Evolutionary conservation across 2,113 vertebrate species (phyloP), one percentile per base, ranked within the genome.

Genomic region (Engystomops pustulosus): DNA sequence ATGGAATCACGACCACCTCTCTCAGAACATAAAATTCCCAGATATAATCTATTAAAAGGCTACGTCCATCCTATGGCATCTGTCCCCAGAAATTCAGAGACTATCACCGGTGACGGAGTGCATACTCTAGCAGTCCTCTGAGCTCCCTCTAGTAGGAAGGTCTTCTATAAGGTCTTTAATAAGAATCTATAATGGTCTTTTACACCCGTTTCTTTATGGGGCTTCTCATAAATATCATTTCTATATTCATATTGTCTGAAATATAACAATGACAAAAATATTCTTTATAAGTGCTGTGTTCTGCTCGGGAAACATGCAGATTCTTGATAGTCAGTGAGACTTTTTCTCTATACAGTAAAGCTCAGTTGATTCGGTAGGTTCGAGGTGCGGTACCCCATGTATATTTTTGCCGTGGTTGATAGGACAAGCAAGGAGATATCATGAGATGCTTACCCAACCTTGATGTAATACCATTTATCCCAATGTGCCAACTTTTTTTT

Each of bases 211-310:
- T 60, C 23, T 4, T 41, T 15, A 27, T 23, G 74, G n/a, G 51
- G n/a, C 51, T 58, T 58, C 55, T 23, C 75, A 78, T 78, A 78
- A 60, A 78, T 78, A 78, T n/a, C 32, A 38, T 58, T 78, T 58
- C 44, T 78, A 38, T 78, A 78, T 60, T 58, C 51, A 78, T 78
- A 78, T 34, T 25, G 34, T 32, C 34, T 78, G 75, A 78, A 78
- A 77, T 77, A 77, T 38, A 78, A 78, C 25, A 36, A 38, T 78
- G 75, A 78, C 34, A 78, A 78, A 78, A 78, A 78, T 78, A 78
- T 36, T 78, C 75, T 78, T 55, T 78, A n/a, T 41, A 78, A 78
- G 75, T 60, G 75, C 75, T 78, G 51, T 36, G 45, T 78, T 78
- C 75, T 78, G 75, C n/a, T 38, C 4, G 75, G 74, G 34, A n/a